Evolutionary conservation across 2,888 invertebrate species (phyloP).

Genomic region (Sinodicranocentrus sp.): DNA sequence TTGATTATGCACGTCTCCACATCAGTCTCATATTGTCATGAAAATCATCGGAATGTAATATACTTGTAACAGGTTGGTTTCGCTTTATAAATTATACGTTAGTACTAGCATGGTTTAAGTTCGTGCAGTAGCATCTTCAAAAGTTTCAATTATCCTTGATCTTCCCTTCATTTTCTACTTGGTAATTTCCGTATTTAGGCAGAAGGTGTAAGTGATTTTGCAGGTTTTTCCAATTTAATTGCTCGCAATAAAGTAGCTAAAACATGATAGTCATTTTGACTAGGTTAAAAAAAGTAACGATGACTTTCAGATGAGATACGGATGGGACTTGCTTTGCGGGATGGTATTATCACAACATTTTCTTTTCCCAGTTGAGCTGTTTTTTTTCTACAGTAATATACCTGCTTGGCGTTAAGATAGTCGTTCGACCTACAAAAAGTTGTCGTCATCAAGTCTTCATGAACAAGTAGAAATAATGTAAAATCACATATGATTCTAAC

Average conservation of each 20-base stretch:
- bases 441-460: constrained; percentile 27
- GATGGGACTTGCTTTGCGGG: background rate
- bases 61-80: background rate
- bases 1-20: background rate
- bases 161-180: background rate
- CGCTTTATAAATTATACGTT: background rate
- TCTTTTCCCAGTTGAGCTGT: too few species aligned
- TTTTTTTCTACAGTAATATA: too few species aligned
- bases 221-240: constrained; percentile 48
- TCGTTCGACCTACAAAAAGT: constrained; percentile 37
- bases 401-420: background rate
- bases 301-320: background rate
- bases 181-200: constrained; percentile 35
- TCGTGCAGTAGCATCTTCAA: constrained; percentile 19
- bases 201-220: constrained; percentile 49
- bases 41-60: too few species aligned
- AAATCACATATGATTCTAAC: background rate
- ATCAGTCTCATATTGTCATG: background rate
- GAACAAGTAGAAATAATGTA: constrained; percentile 19
- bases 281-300: background rate
- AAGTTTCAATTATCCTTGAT: constrained; percentile 27
- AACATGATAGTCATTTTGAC: background rate
- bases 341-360: background rate
- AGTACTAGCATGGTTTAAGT: background rate
- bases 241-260: constrained; percentile 2